These are phyloP conservation scores for Piezodorus guildinii DNA, from an alignment of 1,140 invertebrate species.

Conservation along the genomic window DNA sequence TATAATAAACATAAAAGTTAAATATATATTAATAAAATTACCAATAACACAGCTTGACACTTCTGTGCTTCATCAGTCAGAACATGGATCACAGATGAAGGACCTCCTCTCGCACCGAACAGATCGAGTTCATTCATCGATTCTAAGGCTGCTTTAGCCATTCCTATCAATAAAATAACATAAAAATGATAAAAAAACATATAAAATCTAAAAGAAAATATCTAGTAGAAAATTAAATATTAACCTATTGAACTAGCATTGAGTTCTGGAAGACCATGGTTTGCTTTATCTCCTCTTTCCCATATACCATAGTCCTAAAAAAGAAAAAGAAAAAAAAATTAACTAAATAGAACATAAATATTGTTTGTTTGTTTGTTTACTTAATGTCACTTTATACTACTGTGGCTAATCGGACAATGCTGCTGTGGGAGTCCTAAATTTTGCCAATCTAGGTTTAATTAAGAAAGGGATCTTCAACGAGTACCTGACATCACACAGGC, in stretches of 20 bases:
- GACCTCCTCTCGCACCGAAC: conserved; percentile 91
- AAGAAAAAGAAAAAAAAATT: not conserved
- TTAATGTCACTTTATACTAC: too few relatives aligned
- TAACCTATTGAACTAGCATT: conserved; percentile 93
- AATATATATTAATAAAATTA: conserved; percentile 26
- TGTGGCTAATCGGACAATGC: too few relatives aligned
- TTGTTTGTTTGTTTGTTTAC: too few relatives aligned
- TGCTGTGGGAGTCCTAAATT: too few relatives aligned
- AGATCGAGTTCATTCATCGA: conserved; percentile 98
- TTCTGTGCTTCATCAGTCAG: conserved; percentile 97
- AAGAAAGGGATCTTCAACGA: too few relatives aligned
- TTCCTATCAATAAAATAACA: conserved; percentile 31
- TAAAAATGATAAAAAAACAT: too few relatives aligned
- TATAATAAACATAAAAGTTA: too few relatives aligned
- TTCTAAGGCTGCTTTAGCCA: conserved; percentile 93
- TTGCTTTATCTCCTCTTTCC: conserved; percentile 99
- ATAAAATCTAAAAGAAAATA: not conserved
- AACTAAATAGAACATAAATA: too few relatives aligned
- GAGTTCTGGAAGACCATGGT: conserved; percentile 93
- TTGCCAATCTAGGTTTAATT: too few relatives aligned
- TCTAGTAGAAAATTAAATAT: not conserved
- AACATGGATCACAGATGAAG: conserved; percentile 93
- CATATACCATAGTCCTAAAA: conserved; percentile 92
- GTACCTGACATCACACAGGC: too few relatives aligned
- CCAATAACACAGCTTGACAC: conserved; percentile 91